These are phyloP conservation scores for Anas georgica DNA, from an alignment of 2,797 vertebrate genomes.

Conservation along the genomic window DNA sequence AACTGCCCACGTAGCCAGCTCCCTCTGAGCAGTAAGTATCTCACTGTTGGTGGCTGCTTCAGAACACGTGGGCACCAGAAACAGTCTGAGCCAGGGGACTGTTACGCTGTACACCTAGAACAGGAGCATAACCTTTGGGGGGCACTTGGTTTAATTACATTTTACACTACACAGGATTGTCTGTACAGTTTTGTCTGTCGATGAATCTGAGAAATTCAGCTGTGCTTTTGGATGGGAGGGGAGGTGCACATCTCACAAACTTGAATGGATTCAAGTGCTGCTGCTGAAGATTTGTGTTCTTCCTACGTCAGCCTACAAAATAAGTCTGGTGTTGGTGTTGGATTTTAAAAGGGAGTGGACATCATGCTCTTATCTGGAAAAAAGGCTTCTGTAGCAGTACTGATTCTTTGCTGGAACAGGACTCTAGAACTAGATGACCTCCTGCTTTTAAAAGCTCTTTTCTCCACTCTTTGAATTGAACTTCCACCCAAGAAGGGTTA, in stretches of 20 bases:
- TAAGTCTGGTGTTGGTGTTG: not conserved
- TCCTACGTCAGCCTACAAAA: not conserved
- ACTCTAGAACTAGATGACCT: not conserved
- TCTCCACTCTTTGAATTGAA: not conserved
- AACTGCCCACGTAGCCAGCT: not conserved
- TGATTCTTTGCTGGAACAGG: not conserved
- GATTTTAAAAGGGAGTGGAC: not conserved
- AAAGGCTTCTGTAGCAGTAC: not conserved
- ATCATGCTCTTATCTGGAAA: not conserved
- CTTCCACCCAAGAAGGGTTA: rapidly evolving
- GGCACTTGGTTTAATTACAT: not conserved
- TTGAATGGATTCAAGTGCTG: not conserved
- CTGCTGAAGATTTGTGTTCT: not conserved
- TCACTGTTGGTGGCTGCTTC: not conserved
- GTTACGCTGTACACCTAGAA: not conserved
- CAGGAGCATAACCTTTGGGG: not conserved
- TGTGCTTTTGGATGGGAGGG: not conserved
- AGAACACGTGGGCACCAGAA: constrained; percentile 1
- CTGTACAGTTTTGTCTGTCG: not conserved
- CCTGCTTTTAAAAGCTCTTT: not conserved
- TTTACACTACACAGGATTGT: not conserved
- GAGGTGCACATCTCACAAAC: not conserved
- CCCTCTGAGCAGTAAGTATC: not conserved
- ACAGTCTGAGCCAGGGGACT: not conserved
- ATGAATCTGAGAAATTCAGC: not conserved